A percentile compares a stretch with the other conserved stretches of the same genome.
These are phyloP conservation scores for Lophotriccus pileatus DNA, from an alignment of 2,797 vertebrate genomes.

Conservation along the genomic window DNA sequence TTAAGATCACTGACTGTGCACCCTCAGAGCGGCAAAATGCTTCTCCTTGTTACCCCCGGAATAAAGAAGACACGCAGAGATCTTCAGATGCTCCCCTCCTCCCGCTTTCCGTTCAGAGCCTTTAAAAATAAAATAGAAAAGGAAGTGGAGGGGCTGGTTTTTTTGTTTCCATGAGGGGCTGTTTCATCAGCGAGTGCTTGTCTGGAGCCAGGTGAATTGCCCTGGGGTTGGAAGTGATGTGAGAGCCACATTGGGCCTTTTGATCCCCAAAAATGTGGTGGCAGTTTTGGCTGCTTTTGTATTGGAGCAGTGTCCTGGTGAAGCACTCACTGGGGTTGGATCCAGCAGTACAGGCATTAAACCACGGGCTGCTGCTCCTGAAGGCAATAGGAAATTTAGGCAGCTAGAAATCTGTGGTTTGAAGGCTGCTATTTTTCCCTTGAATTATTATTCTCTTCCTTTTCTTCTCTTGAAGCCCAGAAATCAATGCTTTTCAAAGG, in stretches of 20 bases:
- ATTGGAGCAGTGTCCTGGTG: accelerated
- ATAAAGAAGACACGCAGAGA: not conserved
- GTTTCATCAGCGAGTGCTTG: not conserved
- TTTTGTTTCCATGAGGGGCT: accelerated
- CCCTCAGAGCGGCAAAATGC: not conserved
- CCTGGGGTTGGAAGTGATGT: accelerated
- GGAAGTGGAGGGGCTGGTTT: not conserved
- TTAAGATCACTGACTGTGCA: not conserved
- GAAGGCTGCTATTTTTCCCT: not conserved
- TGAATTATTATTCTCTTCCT: constrained; percentile 8
- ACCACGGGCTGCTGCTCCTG: not conserved
- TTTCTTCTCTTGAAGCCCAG: constrained; percentile 9
- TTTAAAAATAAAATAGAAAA: not conserved
- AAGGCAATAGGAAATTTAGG: not conserved
- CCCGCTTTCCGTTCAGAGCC: not conserved
- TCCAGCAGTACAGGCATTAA: not conserved
- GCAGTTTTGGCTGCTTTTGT: not conserved
- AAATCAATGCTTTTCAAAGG: constrained; percentile 53
- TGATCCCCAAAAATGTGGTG: accelerated
- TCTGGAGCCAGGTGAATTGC: not conserved
- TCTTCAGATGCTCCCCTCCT: not conserved
- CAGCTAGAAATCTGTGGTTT: not conserved
- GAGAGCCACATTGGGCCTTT: not conserved
- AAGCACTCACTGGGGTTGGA: accelerated
- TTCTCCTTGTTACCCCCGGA: not conserved